Evolutionary conservation across 1,140 invertebrate genomes (phyloP), one percentile per base, ranked within the genome.

Genomic region (Propsilocerus akamusi): DNA sequence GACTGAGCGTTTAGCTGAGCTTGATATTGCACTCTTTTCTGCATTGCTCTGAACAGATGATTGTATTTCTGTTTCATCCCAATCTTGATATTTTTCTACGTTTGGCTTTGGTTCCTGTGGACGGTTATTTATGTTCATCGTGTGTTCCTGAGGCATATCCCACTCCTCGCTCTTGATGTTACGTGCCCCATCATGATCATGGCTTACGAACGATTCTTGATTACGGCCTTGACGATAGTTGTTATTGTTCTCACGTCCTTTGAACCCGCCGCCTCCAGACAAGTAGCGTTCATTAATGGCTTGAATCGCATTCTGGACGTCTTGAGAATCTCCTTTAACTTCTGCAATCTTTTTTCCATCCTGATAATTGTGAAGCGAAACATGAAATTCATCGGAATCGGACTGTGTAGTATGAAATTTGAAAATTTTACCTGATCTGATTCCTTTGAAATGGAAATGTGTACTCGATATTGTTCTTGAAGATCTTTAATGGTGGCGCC

Each of bases 401-500:
- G 65, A 60, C 53, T 69, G 60, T 4, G 63, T 65, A 24, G 68
- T 63, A 55, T 63, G 58, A 2, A 69, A 63, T 54, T 62, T 64
- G 0, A 64, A 60, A 1, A 65, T 56, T 12, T 62, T 61, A 26
- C 68, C 63, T 49, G 48, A 30, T 34, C 30, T 8, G 51, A 11
- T 25, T 65, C 58, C 49, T 59, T 62, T 5, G 55, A 59, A 6
- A 63, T 56, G 37, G 57, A 69, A 47, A 81, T 78, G 48, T 56
- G 65, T 23, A 76, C 71, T 3, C 70, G 70, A 57, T 70, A 77
- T 37, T 72, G 60, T n/a, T 70, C 68, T 64, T 85, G 69, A 0
- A 89, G 57, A 55, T 85, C 79, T 56, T 70, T 72, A n/a, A 88
- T 86, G 62, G 82, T 84, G 2, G 66, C 70, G 2, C 84, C 84